phyloP scores from a whole-genome alignment of 1,140 invertebrate species.

The Tetramorium simillimum region DNA sequence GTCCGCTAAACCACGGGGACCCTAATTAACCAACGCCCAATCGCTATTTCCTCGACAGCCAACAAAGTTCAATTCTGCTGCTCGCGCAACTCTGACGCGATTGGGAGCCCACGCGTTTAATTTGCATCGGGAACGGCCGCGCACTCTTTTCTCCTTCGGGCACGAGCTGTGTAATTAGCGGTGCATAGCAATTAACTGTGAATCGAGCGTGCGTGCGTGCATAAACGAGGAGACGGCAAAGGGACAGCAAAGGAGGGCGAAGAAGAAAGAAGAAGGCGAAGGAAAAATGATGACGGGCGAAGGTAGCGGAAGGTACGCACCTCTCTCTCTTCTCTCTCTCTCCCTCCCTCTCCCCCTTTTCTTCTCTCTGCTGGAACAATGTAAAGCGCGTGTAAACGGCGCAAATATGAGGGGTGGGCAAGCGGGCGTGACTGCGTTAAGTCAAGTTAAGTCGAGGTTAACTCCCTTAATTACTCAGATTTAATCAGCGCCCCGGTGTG shows the following conservation, averaged over 20 bases:
- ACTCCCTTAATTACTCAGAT: slow-evolving; percentile 85
- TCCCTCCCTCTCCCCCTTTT: neutral
- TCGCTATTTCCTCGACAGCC: slow-evolving; percentile 52
- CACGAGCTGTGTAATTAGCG: slow-evolving; percentile 74
- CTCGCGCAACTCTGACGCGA: slow-evolving; percentile 46
- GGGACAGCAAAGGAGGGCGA: neutral
- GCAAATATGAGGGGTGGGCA: slow-evolving; percentile 83
- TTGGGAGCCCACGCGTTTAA: slow-evolving; percentile 66
- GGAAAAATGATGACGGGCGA: slow-evolving; percentile 5
- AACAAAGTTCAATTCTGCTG: slow-evolving; percentile 53
- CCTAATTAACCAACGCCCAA: slow-evolving; percentile 71
- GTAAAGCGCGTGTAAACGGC: slow-evolving; percentile 82
- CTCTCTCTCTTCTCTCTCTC: neutral
- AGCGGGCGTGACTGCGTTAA: slow-evolving; percentile 85
- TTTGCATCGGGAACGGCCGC: slow-evolving; percentile 69
- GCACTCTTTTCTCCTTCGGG: slow-evolving; percentile 60
- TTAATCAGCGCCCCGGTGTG: slow-evolving; percentile 81
- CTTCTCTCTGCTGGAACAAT: slow-evolving; percentile 68
- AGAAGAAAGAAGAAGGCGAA: slow-evolving; percentile 2
- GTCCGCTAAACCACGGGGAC: slow-evolving; percentile 50
- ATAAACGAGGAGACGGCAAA: neutral
- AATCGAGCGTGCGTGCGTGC: slow-evolving; percentile 43
- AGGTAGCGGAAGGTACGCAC: slow-evolving; percentile 22
- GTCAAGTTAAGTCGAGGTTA: slow-evolving; percentile 85
- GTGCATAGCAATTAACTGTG: slow-evolving; percentile 72